Evolutionary conservation across 2,113 vertebrate genomes (phyloP), one percentile per base, ranked within the genome.

Genomic region (Nothocercus nigrocapillus): DNA sequence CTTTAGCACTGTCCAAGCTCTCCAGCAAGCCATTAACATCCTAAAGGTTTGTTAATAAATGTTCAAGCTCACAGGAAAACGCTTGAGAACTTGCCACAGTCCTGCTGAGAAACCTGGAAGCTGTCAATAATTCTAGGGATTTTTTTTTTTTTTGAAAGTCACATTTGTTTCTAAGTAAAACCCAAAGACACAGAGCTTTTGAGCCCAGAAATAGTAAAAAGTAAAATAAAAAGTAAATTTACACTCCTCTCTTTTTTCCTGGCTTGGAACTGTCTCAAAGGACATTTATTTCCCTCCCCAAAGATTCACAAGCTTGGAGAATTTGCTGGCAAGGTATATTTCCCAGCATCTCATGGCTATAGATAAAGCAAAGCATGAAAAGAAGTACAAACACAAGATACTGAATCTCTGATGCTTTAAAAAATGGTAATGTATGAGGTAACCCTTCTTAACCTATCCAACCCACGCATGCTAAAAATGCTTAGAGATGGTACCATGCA

Each of bases 251-350:
- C 61, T 75, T 87, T 94, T 94, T 58, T 90, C 66, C 67, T 87
- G n/a, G n/a, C 78, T 94, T 92, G 22, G 78, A 95, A 87, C 24
- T 80, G 32, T 72, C 92, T 96, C 84, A 49, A 78, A 90, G 86
- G 63, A 91, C 51, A 80, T 67, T 93, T 95, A 96, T 96, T 96
- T 88, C 72, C 84, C 51, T 83, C 61, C 95, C 75, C 72, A 92
- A 83, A 94, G 72, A 88, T 70, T 76, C 61, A 88, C 72, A 84
- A 44, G 36, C 53, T 95, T 78, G 72, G 66, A 56, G 51, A 73
- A 36, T 58, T 89, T 32, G 17, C 88, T 89, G 70, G 75, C 63
- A 93, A 91, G 34, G 68, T 13, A 0, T 80, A 47, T 82, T 96
- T 74, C 81, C 68, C 64, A 91, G 75, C 34, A 87, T 30, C 67